These are phyloP conservation scores for Xanthorhoe spadicearia DNA, from an alignment of 2,888 invertebrate genomes.

Conservation along the genomic window DNA sequence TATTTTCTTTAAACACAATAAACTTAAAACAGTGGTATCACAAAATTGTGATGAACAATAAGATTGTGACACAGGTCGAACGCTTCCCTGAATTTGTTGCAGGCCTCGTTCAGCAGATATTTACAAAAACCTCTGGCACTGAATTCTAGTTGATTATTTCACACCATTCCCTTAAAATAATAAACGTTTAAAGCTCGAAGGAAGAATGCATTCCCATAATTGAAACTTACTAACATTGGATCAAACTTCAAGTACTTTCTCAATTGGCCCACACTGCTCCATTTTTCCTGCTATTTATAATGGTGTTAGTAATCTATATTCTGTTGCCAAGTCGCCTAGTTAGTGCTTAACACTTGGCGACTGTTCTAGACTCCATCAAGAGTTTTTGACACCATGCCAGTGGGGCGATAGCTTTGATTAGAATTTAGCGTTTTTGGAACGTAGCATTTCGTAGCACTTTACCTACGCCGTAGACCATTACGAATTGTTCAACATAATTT, in stretches of 20 bases:
- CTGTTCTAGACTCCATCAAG: slow-evolving; percentile 18
- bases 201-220: no score
- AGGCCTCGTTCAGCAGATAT: not conserved
- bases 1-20: no score
- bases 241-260: no score
- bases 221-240: no score
- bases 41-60: not conserved
- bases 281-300: not conserved
- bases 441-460: slow-evolving; percentile 12
- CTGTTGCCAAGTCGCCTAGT: slow-evolving; percentile 16
- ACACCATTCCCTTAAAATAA: no score
- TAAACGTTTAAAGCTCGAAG: no score
- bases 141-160: not conserved
- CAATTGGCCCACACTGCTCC: no score
- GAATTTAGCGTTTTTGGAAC: slow-evolving; percentile 25
- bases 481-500: not conserved
- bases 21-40: no score
- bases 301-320: not conserved
- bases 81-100: not conserved
- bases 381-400: slow-evolving; percentile 37
- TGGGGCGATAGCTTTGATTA: slow-evolving; percentile 21
- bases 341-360: slow-evolving; percentile 31
- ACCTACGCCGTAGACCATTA: slow-evolving; percentile 6
- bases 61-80: not conserved
- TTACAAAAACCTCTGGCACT: not conserved